These are phyloP conservation scores for Argopecten irradians DNA, from an alignment of 1,140 invertebrate species.

Conservation along the genomic window DNA sequence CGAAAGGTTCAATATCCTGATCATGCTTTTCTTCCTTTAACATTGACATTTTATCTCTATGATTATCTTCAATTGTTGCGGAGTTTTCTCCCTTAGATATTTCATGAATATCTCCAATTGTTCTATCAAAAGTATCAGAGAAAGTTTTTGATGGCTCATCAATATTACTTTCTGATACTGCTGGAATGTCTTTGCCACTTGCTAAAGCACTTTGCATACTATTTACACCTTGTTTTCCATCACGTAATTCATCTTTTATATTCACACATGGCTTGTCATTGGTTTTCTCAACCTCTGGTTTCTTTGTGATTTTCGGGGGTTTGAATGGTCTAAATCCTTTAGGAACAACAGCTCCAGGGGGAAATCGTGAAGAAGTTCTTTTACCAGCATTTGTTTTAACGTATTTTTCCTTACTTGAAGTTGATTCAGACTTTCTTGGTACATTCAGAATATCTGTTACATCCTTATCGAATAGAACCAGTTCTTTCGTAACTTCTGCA, in stretches of 20 bases:
- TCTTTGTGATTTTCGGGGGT: conserved; percentile 52
- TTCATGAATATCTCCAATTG: neutral
- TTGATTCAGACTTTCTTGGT: neutral
- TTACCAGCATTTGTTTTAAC: neutral
- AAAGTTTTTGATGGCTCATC: neutral
- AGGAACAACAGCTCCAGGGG: conserved; percentile 50
- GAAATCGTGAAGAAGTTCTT: conserved; percentile 46
- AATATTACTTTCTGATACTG: neutral
- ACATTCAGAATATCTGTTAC: neutral
- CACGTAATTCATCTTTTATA: neutral
- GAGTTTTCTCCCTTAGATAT: neutral
- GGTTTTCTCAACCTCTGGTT: neutral
- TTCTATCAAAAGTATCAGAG: neutral
- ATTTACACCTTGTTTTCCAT: no score
- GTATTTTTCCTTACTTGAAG: neutral
- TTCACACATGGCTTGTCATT: neutral
- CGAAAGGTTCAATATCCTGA: neutral
- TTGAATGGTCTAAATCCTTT: conserved; percentile 63
- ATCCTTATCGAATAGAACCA: neutral
- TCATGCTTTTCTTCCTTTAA: neutral
- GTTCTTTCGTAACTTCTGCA: neutral
- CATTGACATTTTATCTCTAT: neutral
- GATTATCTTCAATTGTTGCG: neutral
- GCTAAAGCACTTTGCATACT: no score
- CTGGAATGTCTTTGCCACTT: no score